Evolutionary conservation across 2,113 vertebrate species (phyloP).

Genomic region (Neogale vison): DNA sequence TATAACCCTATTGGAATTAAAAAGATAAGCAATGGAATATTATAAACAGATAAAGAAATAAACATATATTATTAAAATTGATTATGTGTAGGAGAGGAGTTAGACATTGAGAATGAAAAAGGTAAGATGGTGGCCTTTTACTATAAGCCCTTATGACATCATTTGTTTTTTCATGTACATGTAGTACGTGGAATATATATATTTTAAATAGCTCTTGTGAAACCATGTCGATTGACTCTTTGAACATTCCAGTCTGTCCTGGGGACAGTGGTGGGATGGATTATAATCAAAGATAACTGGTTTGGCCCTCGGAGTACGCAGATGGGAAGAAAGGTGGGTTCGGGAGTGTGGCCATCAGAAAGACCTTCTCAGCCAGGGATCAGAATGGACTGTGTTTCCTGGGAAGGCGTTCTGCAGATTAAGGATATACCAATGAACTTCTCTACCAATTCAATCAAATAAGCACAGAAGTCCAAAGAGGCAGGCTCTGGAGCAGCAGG

Average conservation of each 20-base stretch:
- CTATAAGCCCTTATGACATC: neutral
- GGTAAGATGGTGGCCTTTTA: neutral
- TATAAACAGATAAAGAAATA: neutral
- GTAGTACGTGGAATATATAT: neutral
- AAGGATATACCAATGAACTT: neutral
- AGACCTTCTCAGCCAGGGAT: neutral
- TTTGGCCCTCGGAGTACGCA: neutral
- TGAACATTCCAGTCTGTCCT: neutral
- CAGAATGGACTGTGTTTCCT: neutral
- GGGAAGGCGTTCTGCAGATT: neutral
- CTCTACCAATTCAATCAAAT: conserved; percentile 30
- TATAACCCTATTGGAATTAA: neutral
- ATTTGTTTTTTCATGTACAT: neutral
- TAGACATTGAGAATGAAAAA: neutral
- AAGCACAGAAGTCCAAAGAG: neutral
- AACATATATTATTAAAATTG: neutral
- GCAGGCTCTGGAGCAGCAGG: neutral
- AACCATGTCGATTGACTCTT: neutral
- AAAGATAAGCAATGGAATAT: neutral
- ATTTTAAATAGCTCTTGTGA: neutral
- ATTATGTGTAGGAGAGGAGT: neutral
- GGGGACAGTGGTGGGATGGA: neutral
- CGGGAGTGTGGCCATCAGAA: neutral
- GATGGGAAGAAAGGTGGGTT: neutral
- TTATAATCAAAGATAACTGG: neutral